A percentile compares a stretch with the other conserved stretches of the same genome.
Conservation (phyloP, 2,797 vertebrate species). For the Aplochiton taeniatus region DNA sequence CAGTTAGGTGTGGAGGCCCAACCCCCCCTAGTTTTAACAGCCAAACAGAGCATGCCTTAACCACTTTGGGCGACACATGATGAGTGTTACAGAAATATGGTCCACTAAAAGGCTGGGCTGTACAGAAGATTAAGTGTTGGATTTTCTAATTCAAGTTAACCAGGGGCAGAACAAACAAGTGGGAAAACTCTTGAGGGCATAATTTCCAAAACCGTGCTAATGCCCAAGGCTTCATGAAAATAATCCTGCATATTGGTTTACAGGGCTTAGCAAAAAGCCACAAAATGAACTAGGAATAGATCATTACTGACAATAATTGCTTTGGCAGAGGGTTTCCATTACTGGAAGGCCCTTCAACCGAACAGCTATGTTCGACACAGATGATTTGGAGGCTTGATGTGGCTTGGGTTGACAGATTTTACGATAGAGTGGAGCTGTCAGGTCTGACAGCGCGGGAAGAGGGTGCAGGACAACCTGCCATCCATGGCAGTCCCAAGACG, state of each 20-base stretch:
- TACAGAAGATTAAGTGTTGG: neutral
- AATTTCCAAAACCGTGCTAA: slow-evolving; percentile 42
- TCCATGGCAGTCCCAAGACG: neutral
- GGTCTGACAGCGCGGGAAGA: neutral
- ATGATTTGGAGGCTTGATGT: too few species aligned
- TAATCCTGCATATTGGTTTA: slow-evolving; percentile 14
- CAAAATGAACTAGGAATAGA: slow-evolving; percentile 24
- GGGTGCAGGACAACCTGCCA: slow-evolving; percentile 1
- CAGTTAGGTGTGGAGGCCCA: too few species aligned
- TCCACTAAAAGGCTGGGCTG: slow-evolving; percentile 58
- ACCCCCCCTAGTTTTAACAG: too few species aligned
- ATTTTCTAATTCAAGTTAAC: too few species aligned
- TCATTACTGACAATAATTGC: slow-evolving; percentile 22
- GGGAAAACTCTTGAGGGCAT: slow-evolving; percentile 54
- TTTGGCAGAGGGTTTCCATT: neutral
- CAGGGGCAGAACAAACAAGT: slow-evolving; percentile 52
- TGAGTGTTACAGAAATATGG: slow-evolving; percentile 52
- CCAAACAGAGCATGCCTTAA: slow-evolving; percentile 36
- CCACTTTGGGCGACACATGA: slow-evolving; percentile 59
- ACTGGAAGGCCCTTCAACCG: too few species aligned
- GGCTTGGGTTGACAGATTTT: too few species aligned
- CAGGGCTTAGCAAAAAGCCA: slow-evolving; percentile 11
- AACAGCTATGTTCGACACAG: too few species aligned
- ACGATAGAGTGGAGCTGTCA: neutral
- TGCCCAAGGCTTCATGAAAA: slow-evolving; percentile 26